phyloP scores from a whole-genome alignment of 2,113 vertebrate genomes.

The Cololabis saira region DNA sequence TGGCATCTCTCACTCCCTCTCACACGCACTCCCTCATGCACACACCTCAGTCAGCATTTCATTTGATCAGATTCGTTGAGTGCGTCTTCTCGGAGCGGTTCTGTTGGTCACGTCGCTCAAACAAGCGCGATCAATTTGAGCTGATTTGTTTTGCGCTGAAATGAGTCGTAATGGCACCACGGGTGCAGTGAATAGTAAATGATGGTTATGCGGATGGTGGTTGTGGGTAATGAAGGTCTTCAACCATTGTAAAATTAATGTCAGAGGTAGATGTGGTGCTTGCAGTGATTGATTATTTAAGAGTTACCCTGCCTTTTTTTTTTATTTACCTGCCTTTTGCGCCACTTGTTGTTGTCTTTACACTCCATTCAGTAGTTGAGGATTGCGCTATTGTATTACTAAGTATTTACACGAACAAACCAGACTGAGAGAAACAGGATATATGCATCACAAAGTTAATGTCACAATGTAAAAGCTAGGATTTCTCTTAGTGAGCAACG shows the following conservation, averaged over 20 bases:
- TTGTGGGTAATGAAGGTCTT: constrained; percentile 45
- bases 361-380: constrained; percentile 33
- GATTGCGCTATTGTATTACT: constrained; percentile 44
- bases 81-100: constrained; percentile 5
- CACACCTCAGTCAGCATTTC: constrained; percentile 23
- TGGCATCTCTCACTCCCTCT: constrained; percentile 9
- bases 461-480: constrained; percentile 59
- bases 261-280: constrained; percentile 52
- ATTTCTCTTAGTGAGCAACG: constrained; percentile 73
- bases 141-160: constrained; percentile 55
- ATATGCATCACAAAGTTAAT: constrained; percentile 54
- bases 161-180: constrained; percentile 39
- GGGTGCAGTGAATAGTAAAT: constrained; percentile 44
- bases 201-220: constrained; percentile 37
- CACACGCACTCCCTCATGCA: background rate
- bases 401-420: constrained; percentile 9
- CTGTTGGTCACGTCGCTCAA: constrained; percentile 21
- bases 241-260: constrained; percentile 50
- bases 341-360: background rate
- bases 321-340: background rate
- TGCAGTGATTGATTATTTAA: background rate
- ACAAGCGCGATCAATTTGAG: constrained; percentile 52
- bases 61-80: constrained; percentile 16
- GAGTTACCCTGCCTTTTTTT: background rate
- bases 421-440: constrained; percentile 32